phyloP scores from a whole-genome alignment of 1,140 invertebrate genomes.

The Drosophila quadrilineata region DNA sequence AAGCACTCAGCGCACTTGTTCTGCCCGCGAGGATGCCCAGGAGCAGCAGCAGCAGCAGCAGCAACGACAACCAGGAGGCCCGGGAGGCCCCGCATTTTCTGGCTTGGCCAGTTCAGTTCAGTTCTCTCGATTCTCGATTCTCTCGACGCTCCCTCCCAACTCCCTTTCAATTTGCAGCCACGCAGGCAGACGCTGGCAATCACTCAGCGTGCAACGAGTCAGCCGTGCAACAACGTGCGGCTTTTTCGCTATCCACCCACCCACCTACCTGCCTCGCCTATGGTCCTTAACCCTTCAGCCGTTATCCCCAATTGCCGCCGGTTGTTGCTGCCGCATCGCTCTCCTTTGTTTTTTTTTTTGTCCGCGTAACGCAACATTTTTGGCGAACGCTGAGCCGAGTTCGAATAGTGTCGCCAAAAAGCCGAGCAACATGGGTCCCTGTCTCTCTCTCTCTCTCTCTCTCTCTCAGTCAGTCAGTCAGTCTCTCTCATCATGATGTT shows the following conservation, averaged over 20 bases:
- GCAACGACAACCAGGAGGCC: constrained; percentile 21
- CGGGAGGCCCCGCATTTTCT: not conserved
- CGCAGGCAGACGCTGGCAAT: constrained; percentile 57
- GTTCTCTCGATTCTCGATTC: constrained; percentile 41
- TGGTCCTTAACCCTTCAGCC: not conserved
- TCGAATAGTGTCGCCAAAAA: not conserved
- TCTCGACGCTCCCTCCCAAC: constrained; percentile 33
- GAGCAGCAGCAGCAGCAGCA: constrained; percentile 66
- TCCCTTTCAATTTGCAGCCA: constrained; percentile 77
- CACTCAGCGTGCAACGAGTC: constrained; percentile 48
- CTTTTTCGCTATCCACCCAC: too few relatives aligned
- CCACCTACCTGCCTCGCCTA: constrained; percentile 7
- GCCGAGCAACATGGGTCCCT: constrained; percentile 17
- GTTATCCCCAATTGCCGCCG: constrained; percentile 23
- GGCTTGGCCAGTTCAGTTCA: not conserved
- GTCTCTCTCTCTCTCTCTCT: constrained; percentile 30
- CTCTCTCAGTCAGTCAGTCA: constrained; percentile 11
- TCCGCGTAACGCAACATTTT: constrained; percentile 61
- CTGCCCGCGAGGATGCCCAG: constrained; percentile 58
- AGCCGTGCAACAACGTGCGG: too few relatives aligned
- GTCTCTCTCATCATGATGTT: not conserved
- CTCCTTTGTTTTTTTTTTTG: constrained; percentile 49
- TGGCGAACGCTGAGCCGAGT: constrained; percentile 34
- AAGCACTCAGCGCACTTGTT: constrained; percentile 70
- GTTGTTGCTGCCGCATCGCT: constrained; percentile 12